phyloP scores from a whole-genome alignment of 2,113 vertebrate species.

The Dipodomys merriami region DNA sequence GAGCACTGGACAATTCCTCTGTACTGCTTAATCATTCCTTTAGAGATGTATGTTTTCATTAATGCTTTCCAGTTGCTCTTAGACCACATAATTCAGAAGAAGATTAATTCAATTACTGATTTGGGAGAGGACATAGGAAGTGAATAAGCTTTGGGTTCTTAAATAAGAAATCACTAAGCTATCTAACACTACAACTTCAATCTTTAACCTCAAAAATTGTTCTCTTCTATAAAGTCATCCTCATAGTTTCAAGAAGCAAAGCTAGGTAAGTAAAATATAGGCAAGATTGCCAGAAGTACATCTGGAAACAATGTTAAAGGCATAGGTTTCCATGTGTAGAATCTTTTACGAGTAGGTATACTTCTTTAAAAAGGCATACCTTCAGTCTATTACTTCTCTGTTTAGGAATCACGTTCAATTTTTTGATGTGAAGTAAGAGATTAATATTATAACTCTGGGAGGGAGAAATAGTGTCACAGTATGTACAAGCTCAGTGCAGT shows the following conservation, averaged over 20 bases:
- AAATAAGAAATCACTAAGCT: not conserved
- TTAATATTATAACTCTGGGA: not conserved
- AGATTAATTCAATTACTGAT: conserved; percentile 30
- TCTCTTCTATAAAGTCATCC: conserved; percentile 65
- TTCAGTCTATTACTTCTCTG: conserved; percentile 38
- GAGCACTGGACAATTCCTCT: conserved; percentile 47
- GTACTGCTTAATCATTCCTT: conserved; percentile 54
- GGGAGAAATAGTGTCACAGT: not conserved
- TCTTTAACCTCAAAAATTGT: conserved; percentile 66
- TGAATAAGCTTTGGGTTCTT: conserved; percentile 34
- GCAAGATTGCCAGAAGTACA: conserved; percentile 76
- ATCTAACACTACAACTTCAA: conserved; percentile 19
- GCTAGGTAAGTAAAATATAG: conserved; percentile 67
- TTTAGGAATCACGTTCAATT: conserved; percentile 55
- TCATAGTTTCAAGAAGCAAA: conserved; percentile 60
- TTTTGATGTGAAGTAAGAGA: conserved; percentile 1
- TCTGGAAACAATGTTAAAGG: conserved; percentile 80
- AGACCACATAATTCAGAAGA: conserved; percentile 33
- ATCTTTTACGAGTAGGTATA: conserved; percentile 48
- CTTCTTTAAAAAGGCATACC: conserved; percentile 43
- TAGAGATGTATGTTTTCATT: conserved; percentile 27
- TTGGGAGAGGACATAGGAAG: not conserved
- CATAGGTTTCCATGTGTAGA: conserved; percentile 59
- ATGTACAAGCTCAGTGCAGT: conserved; percentile 48
- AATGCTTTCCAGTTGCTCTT: not conserved